These are phyloP conservation scores for Rhingia rostrata DNA, from an alignment of 2,888 invertebrate genomes.

Conservation along the genomic window DNA sequence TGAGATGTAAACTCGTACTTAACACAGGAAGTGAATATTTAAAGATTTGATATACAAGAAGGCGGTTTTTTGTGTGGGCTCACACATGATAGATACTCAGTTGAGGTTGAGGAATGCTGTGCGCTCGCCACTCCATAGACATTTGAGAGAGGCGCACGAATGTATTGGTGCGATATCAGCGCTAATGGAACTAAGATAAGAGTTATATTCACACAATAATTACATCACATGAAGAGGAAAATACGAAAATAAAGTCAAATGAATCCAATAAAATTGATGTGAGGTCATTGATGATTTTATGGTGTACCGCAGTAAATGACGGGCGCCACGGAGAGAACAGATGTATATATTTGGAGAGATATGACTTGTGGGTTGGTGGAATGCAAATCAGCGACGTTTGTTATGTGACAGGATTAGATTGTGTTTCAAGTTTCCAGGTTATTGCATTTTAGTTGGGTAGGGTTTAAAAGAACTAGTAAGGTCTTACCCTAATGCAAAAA, in stretches of 20 bases:
- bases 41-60: constrained; percentile 50
- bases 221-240: constrained; percentile 4
- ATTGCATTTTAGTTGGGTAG: too few species aligned
- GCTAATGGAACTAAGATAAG: constrained; percentile 30
- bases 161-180: constrained; percentile 18
- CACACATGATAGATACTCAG: not conserved
- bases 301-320: not conserved
- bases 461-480: too few species aligned
- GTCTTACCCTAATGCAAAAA: too few species aligned
- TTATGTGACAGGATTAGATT: too few species aligned
- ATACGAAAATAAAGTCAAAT: constrained; percentile 1
- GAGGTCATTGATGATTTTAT: not conserved
- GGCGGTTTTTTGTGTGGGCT: constrained; percentile 33
- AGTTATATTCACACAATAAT: constrained; percentile 13
- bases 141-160: not conserved
- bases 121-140: not conserved
- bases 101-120: not conserved
- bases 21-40: constrained; percentile 69
- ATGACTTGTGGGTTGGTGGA: too few species aligned
- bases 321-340: not conserved
- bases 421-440: too few species aligned
- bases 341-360: too few species aligned
- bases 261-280: not conserved
- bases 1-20: constrained; percentile 57
- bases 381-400: too few species aligned